Conservation (phyloP, 2,113 vertebrate species). For the Panthera leo region DNA sequence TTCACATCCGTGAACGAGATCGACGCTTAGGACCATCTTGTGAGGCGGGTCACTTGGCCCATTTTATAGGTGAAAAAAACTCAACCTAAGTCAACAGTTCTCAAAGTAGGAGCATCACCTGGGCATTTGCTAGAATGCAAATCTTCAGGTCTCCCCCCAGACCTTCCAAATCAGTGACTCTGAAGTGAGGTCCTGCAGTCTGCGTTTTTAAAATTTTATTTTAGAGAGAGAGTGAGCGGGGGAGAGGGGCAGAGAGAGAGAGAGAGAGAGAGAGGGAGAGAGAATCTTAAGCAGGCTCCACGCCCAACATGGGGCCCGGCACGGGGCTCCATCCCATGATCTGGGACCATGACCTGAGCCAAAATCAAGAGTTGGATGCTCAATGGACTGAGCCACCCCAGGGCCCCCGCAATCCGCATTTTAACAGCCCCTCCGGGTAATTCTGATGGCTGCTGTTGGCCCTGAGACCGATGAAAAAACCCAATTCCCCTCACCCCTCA, state of each 20-base stretch:
- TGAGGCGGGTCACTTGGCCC: fast-evolving
- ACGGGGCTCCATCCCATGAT: too few relatives aligned
- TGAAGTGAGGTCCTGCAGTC: too few relatives aligned
- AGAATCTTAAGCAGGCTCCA: too few relatives aligned
- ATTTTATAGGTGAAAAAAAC: not conserved
- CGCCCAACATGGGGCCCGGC: too few relatives aligned
- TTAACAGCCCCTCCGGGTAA: not conserved
- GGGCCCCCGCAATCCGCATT: too few relatives aligned
- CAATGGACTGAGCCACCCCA: too few relatives aligned
- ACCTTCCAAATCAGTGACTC: not conserved
- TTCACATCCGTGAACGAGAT: fast-evolving
- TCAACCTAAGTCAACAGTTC: not conserved
- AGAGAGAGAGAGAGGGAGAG: too few relatives aligned
- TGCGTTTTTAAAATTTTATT: too few relatives aligned
- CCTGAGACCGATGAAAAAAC: not conserved
- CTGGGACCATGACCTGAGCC: too few relatives aligned
- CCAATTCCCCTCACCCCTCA: not conserved
- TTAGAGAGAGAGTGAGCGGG: too few relatives aligned
- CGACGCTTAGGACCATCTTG: fast-evolving
- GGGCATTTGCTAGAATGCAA: not conserved
- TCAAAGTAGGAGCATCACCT: not conserved
- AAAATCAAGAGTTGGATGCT: too few relatives aligned
- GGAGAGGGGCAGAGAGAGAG: too few relatives aligned
- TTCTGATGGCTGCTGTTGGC: not conserved
- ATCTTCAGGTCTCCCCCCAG: not conserved